Conservation (phyloP, 2,113 vertebrate genomes). For the Jaculus jaculus region DNA sequence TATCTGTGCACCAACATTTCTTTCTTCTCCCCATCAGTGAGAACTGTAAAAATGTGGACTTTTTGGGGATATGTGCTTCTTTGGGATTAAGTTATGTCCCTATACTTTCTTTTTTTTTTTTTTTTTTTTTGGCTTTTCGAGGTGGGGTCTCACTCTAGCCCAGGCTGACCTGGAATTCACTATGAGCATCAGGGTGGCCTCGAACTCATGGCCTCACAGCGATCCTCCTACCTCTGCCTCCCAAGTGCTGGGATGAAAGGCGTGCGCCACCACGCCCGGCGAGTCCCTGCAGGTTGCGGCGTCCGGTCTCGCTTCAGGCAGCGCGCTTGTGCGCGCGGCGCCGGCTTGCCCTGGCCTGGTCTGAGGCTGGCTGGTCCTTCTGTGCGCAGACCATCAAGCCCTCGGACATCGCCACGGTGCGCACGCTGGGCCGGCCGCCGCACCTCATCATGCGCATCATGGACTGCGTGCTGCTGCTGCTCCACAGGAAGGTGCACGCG, state of each 20-base stretch:
- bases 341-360: too few species aligned
- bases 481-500: slow-evolving; percentile 90
- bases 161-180: too few species aligned
- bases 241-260: too few species aligned
- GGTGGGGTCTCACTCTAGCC: too few species aligned
- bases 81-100: not conserved
- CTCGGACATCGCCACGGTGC: slow-evolving; percentile 94
- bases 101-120: too few species aligned
- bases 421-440: slow-evolving; percentile 94
- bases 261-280: too few species aligned
- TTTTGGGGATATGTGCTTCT: not conserved
- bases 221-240: too few species aligned
- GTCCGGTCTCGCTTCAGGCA: not conserved
- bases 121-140: too few species aligned
- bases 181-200: too few species aligned
- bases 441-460: slow-evolving; percentile 99
- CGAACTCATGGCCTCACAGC: too few species aligned
- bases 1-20: not conserved
- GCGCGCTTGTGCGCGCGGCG: too few species aligned
- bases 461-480: slow-evolving; percentile 97
- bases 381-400: slow-evolving; percentile 93
- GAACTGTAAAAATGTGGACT: not conserved
- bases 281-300: too few species aligned
- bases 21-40: not conserved
- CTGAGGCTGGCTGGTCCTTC: not conserved